Percentiles rank a stretch among this genome's conserved stretches.
These are phyloP conservation scores for Drosophila tsacasi DNA, from an alignment of 1,140 invertebrate species.

Conservation along the genomic window DNA sequence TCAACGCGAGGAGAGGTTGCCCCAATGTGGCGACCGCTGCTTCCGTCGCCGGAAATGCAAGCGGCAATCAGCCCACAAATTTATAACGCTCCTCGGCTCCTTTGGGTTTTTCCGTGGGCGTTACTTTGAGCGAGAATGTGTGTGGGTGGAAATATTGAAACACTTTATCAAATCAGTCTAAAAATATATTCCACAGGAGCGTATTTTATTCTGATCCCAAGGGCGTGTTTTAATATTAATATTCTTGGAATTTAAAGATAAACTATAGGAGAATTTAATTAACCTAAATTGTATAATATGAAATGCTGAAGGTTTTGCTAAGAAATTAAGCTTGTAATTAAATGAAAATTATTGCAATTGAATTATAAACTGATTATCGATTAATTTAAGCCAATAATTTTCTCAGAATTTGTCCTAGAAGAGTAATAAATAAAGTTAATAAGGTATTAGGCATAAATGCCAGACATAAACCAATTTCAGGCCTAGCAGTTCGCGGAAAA, in stretches of 20 bases:
- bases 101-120: background rate
- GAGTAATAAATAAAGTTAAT: background rate
- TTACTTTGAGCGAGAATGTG: slow-evolving; percentile 1
- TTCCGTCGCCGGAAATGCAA: slow-evolving; percentile 66
- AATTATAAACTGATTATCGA: background rate
- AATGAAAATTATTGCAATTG: background rate
- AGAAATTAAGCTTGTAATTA: background rate
- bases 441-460: background rate
- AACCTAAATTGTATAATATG: no score
- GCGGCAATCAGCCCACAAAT: slow-evolving; percentile 70
- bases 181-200: background rate
- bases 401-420: background rate
- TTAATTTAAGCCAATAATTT: background rate
- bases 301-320: background rate
- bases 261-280: background rate
- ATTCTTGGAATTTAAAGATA: background rate
- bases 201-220: background rate
- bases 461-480: background rate
- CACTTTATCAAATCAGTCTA: slow-evolving; percentile 18
- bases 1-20: slow-evolving; percentile 12
- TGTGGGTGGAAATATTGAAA: slow-evolving; percentile 1
- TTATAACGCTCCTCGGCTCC: slow-evolving; percentile 44
- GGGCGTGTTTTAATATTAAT: background rate
- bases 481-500: background rate
- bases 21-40: slow-evolving; percentile 25